Evolutionary conservation across 2,113 vertebrate species (phyloP).

Genomic region (Tragulus kanchil): DNA sequence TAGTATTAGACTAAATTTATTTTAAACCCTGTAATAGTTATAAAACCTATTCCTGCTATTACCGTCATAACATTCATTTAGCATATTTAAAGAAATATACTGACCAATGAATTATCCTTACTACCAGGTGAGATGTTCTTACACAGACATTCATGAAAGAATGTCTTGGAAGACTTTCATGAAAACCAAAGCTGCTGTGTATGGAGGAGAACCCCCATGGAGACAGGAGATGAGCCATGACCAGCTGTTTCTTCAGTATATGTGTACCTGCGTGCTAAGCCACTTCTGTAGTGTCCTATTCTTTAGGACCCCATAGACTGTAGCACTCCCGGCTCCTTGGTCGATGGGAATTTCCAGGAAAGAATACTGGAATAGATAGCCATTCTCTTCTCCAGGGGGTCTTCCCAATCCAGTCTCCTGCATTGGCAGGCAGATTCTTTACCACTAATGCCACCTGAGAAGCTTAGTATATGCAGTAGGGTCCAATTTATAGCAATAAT

Average conservation of each 20-base stretch:
- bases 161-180: background rate
- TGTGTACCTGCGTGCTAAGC: background rate
- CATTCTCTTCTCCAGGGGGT: background rate
- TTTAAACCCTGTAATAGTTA: background rate
- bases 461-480: background rate
- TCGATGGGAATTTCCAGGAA: background rate
- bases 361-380: background rate
- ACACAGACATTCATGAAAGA: background rate
- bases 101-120: background rate
- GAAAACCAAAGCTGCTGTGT: background rate
- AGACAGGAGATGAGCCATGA: background rate
- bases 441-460: background rate
- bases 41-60: background rate
- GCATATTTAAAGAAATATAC: background rate
- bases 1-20: background rate
- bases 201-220: background rate
- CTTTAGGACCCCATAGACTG: background rate
- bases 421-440: background rate
- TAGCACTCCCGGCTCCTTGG: background rate
- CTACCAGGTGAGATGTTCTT: background rate
- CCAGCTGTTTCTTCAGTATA: background rate
- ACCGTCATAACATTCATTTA: background rate
- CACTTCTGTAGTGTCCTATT: background rate
- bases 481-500: background rate
- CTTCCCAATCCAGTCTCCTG: background rate